These are phyloP conservation scores for Drosophila emarginata DNA, from an alignment of 2,888 invertebrate genomes.

Conservation along the genomic window DNA sequence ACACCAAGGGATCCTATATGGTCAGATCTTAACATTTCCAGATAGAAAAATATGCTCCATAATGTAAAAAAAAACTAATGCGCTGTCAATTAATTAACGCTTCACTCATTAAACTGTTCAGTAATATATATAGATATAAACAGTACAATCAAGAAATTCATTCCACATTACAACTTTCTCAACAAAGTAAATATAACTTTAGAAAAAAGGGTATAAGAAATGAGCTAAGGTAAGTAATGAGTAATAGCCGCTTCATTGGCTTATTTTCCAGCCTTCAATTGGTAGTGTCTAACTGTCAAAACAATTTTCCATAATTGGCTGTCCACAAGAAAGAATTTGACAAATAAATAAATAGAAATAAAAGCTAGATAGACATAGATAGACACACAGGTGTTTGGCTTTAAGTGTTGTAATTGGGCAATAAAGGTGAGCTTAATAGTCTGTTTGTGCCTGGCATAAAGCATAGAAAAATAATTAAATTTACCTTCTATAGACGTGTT, in stretches of 20 bases:
- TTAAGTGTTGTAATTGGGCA: constrained; percentile 54
- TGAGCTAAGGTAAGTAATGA: not conserved
- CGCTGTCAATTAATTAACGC: too few species aligned
- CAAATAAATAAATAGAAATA: constrained; percentile 15
- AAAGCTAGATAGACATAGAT: constrained; percentile 18
- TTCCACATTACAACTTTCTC: not conserved
- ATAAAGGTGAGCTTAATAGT: constrained; percentile 45
- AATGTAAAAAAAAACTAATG: too few species aligned
- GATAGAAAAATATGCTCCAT: too few species aligned
- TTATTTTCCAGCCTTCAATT: constrained; percentile 34
- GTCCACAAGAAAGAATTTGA: constrained; percentile 1
- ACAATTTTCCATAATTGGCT: constrained; percentile 36
- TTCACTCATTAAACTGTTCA: too few species aligned
- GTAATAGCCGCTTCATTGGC: constrained; percentile 25
- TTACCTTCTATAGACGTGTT: constrained; percentile 18
- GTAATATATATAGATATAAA: not conserved
- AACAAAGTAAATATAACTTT: not conserved
- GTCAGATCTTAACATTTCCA: too few species aligned
- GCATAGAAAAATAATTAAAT: constrained; percentile 18
- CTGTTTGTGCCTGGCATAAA: constrained; percentile 48
- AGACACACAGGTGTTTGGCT: constrained; percentile 38
- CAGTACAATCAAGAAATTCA: not conserved
- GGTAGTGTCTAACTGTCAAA: constrained; percentile 49
- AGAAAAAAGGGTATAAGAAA: not conserved
- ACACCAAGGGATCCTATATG: too few species aligned